Conservation (phyloP, 1,140 invertebrate genomes). For the Leptinotarsa lineolata region DNA sequence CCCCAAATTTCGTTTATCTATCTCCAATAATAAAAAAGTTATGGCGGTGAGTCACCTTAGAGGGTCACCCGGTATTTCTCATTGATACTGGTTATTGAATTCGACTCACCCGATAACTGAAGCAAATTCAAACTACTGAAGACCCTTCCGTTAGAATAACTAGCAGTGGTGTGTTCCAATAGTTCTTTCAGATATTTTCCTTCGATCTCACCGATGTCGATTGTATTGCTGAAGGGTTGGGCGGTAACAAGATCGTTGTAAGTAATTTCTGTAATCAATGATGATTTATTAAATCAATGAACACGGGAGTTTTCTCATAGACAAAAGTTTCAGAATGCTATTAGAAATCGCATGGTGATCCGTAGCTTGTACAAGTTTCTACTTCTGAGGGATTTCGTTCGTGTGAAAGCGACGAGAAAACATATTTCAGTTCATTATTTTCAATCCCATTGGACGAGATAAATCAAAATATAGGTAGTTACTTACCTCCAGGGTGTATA, state of each 20-base stretch:
- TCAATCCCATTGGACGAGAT: too few relatives aligned
- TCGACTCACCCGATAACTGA: constrained; percentile 55
- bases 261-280: constrained; percentile 51
- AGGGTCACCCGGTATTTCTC: too few relatives aligned
- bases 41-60: too few relatives aligned
- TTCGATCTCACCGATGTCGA: constrained; percentile 59
- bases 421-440: too few relatives aligned
- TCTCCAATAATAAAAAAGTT: too few relatives aligned
- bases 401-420: too few relatives aligned
- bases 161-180: constrained; percentile 55
- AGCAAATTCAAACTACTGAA: constrained; percentile 59
- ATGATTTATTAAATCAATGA: neutral
- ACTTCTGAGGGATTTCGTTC: too few relatives aligned
- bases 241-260: constrained; percentile 60
- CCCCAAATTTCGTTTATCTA: too few relatives aligned
- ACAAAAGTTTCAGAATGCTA: too few relatives aligned
- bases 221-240: constrained; percentile 62
- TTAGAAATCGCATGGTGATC: too few relatives aligned
- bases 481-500: constrained; percentile 60
- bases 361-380: too few relatives aligned
- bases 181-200: constrained; percentile 59
- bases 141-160: constrained; percentile 47
- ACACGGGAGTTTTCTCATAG: too few relatives aligned
- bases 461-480: neutral
- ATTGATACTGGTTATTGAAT: neutral